These are phyloP conservation scores for Percopsis omiscomaycus DNA, from an alignment of 2,797 vertebrate genomes.

Conservation along the genomic window DNA sequence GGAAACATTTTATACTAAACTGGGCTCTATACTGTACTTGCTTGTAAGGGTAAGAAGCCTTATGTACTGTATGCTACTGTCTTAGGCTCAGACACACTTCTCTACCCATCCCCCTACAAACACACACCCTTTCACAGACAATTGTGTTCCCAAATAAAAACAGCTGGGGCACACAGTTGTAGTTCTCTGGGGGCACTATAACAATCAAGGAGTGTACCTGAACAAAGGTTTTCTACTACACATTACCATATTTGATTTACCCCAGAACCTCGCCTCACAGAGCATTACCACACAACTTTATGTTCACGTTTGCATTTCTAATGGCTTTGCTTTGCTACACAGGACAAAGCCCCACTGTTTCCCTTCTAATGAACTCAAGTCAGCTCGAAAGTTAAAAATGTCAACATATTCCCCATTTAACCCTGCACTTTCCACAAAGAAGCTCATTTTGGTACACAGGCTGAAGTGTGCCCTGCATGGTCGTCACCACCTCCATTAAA, in stretches of 20 bases:
- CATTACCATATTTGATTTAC: neutral
- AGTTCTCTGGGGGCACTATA: neutral
- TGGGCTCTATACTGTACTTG: neutral
- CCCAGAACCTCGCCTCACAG: neutral
- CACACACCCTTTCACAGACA: no score
- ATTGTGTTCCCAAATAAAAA: no score
- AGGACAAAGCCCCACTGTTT: neutral
- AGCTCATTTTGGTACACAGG: constrained; percentile 39
- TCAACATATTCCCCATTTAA: constrained; percentile 1
- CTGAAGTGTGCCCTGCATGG: constrained; percentile 33
- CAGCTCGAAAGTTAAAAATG: neutral
- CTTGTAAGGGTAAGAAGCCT: constrained; percentile 7
- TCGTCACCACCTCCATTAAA: constrained; percentile 72
- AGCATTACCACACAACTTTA: neutral
- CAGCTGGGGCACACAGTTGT: no score
- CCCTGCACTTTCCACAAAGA: constrained; percentile 13
- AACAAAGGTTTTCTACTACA: neutral
- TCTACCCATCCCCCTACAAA: no score
- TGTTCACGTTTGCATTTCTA: neutral
- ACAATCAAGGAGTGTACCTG: neutral
- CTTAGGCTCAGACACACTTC: no score
- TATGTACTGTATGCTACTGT: no score
- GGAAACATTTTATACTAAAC: constrained; percentile 24
- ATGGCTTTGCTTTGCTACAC: neutral
- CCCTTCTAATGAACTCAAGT: neutral